Percentiles rank a stretch among this genome's conserved stretches.
phyloP scores from a whole-genome alignment of 2,113 vertebrate genomes.

The Sardina pilchardus region DNA sequence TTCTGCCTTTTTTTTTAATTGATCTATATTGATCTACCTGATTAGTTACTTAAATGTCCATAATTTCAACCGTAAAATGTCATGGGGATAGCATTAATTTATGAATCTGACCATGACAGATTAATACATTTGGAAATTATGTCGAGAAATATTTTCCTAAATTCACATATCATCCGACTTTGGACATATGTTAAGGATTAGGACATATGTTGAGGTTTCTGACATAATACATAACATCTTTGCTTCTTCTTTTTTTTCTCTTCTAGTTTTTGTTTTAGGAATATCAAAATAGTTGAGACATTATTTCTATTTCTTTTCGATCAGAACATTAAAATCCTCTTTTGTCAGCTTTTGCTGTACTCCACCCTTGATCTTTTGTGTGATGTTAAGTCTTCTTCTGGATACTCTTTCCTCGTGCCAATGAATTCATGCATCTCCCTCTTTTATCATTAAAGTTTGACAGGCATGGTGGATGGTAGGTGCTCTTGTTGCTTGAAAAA shows the following conservation, averaged over 20 bases:
- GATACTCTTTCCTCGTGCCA: slow-evolving; percentile 23
- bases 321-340: not conserved
- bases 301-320: not conserved
- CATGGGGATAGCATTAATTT: not conserved
- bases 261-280: not conserved
- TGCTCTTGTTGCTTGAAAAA: slow-evolving; percentile 44
- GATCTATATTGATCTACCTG: not conserved
- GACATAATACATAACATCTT: not conserved
- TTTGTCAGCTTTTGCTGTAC: not conserved
- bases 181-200: too few relatives aligned
- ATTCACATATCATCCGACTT: too few relatives aligned
- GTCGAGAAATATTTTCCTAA: not conserved
- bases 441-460: slow-evolving; percentile 40
- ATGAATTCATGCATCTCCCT: slow-evolving; percentile 40
- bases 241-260: not conserved
- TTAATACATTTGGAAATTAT: not conserved
- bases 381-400: not conserved
- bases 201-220: not conserved
- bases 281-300: not conserved
- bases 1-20: too few relatives aligned
- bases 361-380: not conserved
- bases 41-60: not conserved
- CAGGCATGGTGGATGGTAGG: slow-evolving; percentile 46
- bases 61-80: not conserved
- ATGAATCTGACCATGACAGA: not conserved